Evolutionary conservation across 2,888 invertebrate species (phyloP), one percentile per base, ranked within the genome.

Genomic region (Brassicogethes aeneus): DNA sequence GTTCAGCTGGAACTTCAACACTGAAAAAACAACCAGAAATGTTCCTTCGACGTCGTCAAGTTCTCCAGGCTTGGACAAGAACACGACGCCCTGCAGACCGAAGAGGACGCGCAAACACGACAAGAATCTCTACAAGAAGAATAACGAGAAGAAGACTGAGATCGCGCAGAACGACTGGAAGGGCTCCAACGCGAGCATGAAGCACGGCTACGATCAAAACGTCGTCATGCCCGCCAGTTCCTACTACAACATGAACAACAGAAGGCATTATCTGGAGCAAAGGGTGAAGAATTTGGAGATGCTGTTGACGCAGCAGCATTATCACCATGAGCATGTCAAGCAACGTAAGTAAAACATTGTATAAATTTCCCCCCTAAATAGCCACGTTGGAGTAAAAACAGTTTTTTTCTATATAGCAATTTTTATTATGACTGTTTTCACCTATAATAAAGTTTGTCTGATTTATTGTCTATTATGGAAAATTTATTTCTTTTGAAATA

Each of bases 241-340:
- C 8, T 52, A 64, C 17, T 65, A 66, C 39, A 62, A 59, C 46
- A 51, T 69, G 43, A 62, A 64, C 40, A 59, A 58, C 2, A 54
- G 64, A 41, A 55, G 62, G 36, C 60, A 62, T 43, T 68, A 71
- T 50, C 69, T 81, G 51, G 81, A 82, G 56, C 71, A 78, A 51
- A 73, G 75, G 46, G 77, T 79, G 59, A 71, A 76, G 48, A 76
- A 77, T 62, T 63, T 82, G 45, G 77, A 80, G 60, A 66, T 73
- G 47, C 73, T 75, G 37, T 68, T 80, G 43, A 75, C 77, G 45
- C 77, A 76, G 54, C 80, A 80, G 54, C 80, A 80, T 55, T 57
- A 49, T 38, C 55, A 77, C 53, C 73, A 76, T n/a, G 79, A 80
- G 57, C 70, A 74, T 47, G 66, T 79, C 40, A 70, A 79, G 60